Base-by-base conservation (phyloP, 2,888 invertebrate species). In the Harpagoxenus sublaevis region DNA sequence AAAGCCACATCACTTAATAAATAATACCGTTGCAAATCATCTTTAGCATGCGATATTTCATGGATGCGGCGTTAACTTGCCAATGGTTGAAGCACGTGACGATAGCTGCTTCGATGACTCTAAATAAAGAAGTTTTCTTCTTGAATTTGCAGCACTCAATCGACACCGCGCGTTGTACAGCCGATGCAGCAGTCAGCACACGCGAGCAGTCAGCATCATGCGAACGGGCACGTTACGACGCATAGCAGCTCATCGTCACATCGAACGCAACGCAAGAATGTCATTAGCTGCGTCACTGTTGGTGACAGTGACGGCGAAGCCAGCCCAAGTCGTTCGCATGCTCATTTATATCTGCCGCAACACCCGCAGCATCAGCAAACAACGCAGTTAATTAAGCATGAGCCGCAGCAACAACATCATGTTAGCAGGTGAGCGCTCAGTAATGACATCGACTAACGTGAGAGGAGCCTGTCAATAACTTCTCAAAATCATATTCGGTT, bases 281-380 rank as follows among this genome's bases (percentile, higher is more conserved):
- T 97, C 86, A 97, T 97, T 92, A 97, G 97, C 92, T 98, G 97
- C 95, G 97, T 98, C 84, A 97, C 97, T 87, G 97, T 98, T 83
- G 97, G 96, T 88, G 98, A 98, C 93, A 97, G 97, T 94, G 97
- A 97, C 92, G 96, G 96, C 82, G 97, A 97, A 93, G 97, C 96
- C 82, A 96, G 96, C 91, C 96, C 96, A 75, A 95, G 95, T 88
- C 96, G 96, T 18, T 95, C 95, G 28, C 96, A 96, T 79, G 91
- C 92, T 73, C 90, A 91, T 82, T 74, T 93, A 3, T 93, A 93
- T 78, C 84, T 92, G 63, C 88, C 93, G 39, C 94, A 93, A 68
- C 95, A 95, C 88, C 93, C 93, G 63, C 93, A 92, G 79, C 94
- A 94, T 89, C 94, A 94, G 78, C 94, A 92, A 75, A 94, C 94